phyloP scores from a whole-genome alignment of 2,888 invertebrate species.

The Pterostichus madidus region DNA sequence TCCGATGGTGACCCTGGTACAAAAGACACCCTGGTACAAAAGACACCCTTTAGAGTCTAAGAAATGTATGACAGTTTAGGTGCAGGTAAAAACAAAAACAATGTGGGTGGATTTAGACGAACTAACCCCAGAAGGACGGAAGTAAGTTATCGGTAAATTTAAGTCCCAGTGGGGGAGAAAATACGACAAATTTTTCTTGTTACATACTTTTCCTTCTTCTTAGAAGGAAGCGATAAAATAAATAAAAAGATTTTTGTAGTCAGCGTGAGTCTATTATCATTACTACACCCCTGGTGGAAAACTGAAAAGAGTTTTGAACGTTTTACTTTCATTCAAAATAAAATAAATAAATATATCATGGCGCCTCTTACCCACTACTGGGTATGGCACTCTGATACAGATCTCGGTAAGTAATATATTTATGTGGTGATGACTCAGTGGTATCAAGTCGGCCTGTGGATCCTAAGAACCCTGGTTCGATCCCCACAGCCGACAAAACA shows the following conservation, averaged over 20 bases:
- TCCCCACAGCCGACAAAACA: too few species aligned
- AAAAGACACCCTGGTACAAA: too few species aligned
- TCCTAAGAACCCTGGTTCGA: too few species aligned
- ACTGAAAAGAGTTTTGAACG: neutral
- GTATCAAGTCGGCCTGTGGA: too few species aligned
- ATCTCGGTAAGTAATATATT: too few species aligned
- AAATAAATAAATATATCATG: too few species aligned
- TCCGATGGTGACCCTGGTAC: too few species aligned
- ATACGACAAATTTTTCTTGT: slow-evolving; percentile 22
- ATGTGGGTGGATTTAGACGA: neutral
- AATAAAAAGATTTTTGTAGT: neutral
- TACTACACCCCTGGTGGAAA: neutral
- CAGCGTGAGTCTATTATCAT: neutral
- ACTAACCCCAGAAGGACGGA: slow-evolving; percentile 13
- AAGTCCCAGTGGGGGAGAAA: neutral
- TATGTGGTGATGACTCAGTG: too few species aligned
- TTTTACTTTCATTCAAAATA: neutral
- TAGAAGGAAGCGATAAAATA: slow-evolving; percentile 15
- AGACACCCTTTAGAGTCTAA: too few species aligned
- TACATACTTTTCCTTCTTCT: slow-evolving; percentile 11
- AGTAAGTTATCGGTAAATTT: slow-evolving; percentile 20
- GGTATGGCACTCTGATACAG: too few species aligned
- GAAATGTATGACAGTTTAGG: too few species aligned
- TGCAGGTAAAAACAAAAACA: neutral
- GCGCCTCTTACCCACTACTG: too few species aligned